phyloP scores from a whole-genome alignment of 2,113 vertebrate genomes.

The Psittacus erithacus region DNA sequence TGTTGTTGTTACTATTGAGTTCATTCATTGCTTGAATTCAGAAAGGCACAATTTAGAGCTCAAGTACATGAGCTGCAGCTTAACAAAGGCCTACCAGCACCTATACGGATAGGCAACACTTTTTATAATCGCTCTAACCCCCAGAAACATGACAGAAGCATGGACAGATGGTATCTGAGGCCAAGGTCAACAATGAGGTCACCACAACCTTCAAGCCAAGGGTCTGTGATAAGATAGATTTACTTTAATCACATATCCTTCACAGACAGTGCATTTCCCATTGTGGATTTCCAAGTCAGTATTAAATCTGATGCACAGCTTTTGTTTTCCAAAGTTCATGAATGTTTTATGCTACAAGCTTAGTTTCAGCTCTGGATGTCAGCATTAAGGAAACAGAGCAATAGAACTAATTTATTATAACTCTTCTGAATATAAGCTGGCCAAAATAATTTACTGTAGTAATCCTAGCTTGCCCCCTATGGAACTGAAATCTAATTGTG shows the following conservation, averaged over 20 bases:
- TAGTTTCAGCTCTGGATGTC: not conserved
- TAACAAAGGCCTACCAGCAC: not conserved
- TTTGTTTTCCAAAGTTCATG: not conserved
- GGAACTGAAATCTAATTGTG: not conserved
- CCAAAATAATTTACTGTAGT: not conserved
- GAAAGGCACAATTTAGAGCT: not conserved
- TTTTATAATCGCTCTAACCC: not conserved
- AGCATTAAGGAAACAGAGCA: not conserved
- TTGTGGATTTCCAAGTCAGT: not conserved
- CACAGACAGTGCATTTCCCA: not conserved
- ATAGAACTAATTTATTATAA: not conserved
- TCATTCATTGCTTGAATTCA: not conserved
- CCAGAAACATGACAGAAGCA: not conserved
- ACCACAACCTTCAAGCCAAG: not conserved
- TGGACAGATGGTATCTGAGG: not conserved
- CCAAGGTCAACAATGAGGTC: constrained; percentile 9
- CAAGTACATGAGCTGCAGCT: not conserved
- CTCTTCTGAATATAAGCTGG: not conserved
- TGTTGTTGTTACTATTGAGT: not conserved
- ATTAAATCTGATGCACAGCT: not conserved
- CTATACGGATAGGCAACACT: not conserved
- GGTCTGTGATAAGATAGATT: not conserved
- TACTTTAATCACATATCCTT: not conserved
- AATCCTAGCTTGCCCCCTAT: not conserved
- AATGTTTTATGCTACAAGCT: not conserved